Evolutionary conservation across 2,888 invertebrate species (phyloP).

Genomic region (Anarsia innoxiella): DNA sequence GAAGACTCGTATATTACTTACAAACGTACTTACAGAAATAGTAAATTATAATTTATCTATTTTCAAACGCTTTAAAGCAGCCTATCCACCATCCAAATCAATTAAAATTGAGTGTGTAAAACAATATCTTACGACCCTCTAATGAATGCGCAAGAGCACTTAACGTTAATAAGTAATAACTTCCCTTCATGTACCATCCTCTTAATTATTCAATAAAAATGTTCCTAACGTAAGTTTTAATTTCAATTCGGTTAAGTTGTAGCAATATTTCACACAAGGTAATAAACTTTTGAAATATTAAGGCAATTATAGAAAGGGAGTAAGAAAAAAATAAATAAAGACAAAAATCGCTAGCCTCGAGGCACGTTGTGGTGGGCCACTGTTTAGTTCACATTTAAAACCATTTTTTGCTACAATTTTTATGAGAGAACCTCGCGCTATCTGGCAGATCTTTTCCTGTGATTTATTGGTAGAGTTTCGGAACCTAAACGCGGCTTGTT

Average conservation of each 20-base stretch:
- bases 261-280: slow-evolving; percentile 45
- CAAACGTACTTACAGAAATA: too few species aligned
- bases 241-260: slow-evolving; percentile 5
- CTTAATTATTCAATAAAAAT: slow-evolving; percentile 7
- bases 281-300: slow-evolving; percentile 55
- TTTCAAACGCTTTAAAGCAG: too few species aligned
- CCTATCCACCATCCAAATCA: too few species aligned
- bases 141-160: too few species aligned
- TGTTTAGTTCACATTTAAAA: slow-evolving; percentile 54
- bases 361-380: slow-evolving; percentile 61
- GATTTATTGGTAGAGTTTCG: slow-evolving; percentile 52
- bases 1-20: too few species aligned
- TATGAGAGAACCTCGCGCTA: slow-evolving; percentile 44
- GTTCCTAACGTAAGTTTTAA: slow-evolving; percentile 5
- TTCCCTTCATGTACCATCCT: too few species aligned
- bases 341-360: slow-evolving; percentile 48
- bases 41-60: too few species aligned
- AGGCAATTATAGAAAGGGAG: slow-evolving; percentile 51
- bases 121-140: too few species aligned
- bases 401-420: slow-evolving; percentile 39
- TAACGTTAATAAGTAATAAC: too few species aligned
- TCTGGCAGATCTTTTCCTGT: slow-evolving; percentile 51
- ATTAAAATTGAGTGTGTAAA: too few species aligned
- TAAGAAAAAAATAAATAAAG: slow-evolving; percentile 48
- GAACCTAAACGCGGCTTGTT: slow-evolving; percentile 54